These are phyloP conservation scores for Chirona hameri DNA, from an alignment of 2,888 invertebrate species.

Conservation along the genomic window DNA sequence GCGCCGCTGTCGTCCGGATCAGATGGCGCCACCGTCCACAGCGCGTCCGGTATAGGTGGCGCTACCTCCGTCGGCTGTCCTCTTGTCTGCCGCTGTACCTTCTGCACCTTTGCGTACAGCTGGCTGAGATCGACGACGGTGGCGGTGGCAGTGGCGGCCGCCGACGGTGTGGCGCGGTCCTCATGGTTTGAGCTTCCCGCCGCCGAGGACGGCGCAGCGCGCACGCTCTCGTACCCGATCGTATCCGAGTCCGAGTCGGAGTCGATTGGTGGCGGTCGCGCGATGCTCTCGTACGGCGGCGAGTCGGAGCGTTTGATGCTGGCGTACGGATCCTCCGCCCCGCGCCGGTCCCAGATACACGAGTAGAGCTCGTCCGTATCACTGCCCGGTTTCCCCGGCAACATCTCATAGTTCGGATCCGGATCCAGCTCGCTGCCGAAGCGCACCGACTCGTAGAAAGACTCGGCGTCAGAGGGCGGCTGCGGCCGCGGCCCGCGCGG, in stretches of 20 bases:
- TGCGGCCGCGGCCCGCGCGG: background rate
- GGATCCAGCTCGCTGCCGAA: background rate
- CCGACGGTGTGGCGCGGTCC: background rate
- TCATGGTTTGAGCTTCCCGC: background rate
- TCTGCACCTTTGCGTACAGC: slow-evolving; percentile 8
- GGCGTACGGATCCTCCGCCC: slow-evolving; percentile 1
- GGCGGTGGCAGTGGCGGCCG: background rate
- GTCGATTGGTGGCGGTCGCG: background rate
- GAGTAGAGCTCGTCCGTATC: slow-evolving; percentile 28
- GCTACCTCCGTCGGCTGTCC: background rate
- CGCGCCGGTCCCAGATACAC: background rate
- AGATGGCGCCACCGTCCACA: background rate
- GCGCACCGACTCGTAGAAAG: slow-evolving; percentile 25
- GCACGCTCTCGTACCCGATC: slow-evolving; percentile 24
- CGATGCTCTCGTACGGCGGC: slow-evolving; percentile 7
- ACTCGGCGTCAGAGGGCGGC: background rate
- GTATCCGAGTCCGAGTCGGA: slow-evolving; percentile 12
- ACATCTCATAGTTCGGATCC: background rate
- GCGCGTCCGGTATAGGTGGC: background rate
- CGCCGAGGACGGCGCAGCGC: background rate
- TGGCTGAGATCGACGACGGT: slow-evolving; percentile 5
- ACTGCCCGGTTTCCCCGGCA: background rate
- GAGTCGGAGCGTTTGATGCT: slow-evolving; percentile 1
- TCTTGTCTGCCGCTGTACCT: background rate
- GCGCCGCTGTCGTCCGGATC: slow-evolving; percentile 1